These are phyloP conservation scores for Daboia siamensis DNA, from an alignment of 2,113 vertebrate genomes.

Conservation along the genomic window DNA sequence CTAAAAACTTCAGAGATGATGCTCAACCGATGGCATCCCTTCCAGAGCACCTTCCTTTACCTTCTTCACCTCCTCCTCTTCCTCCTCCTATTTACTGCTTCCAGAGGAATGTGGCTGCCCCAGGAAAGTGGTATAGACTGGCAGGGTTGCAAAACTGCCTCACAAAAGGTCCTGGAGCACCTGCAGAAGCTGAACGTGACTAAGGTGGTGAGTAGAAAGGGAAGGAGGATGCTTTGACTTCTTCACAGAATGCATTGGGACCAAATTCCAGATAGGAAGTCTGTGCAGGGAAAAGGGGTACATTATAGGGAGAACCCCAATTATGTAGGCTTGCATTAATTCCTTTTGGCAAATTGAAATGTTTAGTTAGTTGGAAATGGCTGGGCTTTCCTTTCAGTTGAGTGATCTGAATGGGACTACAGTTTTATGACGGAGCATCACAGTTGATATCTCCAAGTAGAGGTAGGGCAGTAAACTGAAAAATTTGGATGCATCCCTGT, in stretches of 20 bases:
- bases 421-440: not conserved
- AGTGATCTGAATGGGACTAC: not conserved
- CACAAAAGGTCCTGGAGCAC: conserved; percentile 52
- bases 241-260: not conserved
- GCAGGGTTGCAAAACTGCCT: conserved; percentile 55
- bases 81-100: conserved; percentile 22
- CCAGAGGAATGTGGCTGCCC: conserved; percentile 3
- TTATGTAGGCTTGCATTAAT: not conserved
- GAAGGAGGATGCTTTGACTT: not conserved
- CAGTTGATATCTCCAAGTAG: not conserved
- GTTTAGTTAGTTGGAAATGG: not conserved
- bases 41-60: not conserved
- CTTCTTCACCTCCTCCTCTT: not conserved
- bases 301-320: not conserved
- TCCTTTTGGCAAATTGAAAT: not conserved
- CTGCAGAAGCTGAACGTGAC: conserved; percentile 23
- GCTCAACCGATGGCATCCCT: not conserved
- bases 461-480: not conserved
- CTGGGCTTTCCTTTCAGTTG: not conserved
- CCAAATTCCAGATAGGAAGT: not conserved
- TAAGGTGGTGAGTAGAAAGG: conserved; percentile 51
- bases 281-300: not conserved
- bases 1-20: not conserved
- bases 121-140: conserved; percentile 38
- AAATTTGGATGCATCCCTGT: not conserved